Conservation (phyloP, 2,797 vertebrate species). For the Phoeniculus purpureus region DNA sequence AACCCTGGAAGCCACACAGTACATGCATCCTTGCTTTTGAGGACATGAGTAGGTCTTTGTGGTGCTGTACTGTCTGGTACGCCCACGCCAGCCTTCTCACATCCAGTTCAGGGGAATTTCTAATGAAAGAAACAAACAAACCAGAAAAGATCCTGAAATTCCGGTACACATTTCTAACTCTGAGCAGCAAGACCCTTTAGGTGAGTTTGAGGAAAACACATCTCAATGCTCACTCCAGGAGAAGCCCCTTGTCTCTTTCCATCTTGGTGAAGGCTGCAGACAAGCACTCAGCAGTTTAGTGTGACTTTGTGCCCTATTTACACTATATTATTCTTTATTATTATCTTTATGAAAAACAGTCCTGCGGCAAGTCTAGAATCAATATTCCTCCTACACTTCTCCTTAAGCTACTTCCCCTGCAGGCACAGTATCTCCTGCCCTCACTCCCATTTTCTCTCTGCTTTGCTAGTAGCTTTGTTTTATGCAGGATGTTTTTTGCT, state of each 20-base stretch:
- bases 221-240: neutral
- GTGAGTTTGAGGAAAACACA: neutral
- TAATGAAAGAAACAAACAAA: neutral
- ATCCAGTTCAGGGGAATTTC: neutral
- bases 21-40: neutral
- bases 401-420: conserved; percentile 12
- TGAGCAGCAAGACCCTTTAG: neutral
- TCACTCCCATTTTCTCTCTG: neutral
- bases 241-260: neutral
- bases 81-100: neutral
- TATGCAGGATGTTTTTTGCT: neutral
- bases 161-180: neutral
- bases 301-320: conserved; percentile 48
- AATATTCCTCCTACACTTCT: conserved; percentile 41
- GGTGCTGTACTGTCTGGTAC: neutral
- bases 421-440: neutral
- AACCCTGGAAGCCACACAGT: neutral
- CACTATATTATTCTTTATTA: conserved; percentile 30
- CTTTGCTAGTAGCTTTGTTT: conserved; percentile 10
- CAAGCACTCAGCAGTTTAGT: neutral
- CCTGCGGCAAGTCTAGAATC: conserved; percentile 18
- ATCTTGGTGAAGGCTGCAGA: neutral
- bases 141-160: neutral
- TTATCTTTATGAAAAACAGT: conserved; percentile 57
- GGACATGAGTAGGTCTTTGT: neutral